Percentiles rank a stretch among this genome's conserved stretches.
phyloP scores from a whole-genome alignment of 2,888 invertebrate genomes.

The Linyphia triangularis region DNA sequence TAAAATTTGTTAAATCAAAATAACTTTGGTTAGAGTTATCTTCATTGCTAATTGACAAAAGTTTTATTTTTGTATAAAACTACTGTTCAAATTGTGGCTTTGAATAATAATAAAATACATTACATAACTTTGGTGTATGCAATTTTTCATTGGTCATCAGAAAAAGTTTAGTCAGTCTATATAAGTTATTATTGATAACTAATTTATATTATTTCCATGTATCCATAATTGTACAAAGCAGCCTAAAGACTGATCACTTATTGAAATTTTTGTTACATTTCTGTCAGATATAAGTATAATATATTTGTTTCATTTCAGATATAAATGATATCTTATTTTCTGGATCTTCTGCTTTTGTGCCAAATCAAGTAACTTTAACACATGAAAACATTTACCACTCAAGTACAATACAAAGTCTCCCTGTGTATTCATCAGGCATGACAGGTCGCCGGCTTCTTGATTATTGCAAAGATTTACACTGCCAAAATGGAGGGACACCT shows the following conservation, averaged over 20 bases:
- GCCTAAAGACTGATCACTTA: no score
- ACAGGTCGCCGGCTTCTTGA: conserved; percentile 49
- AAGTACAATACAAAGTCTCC: conserved; percentile 44
- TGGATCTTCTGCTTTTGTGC: conserved; percentile 8
- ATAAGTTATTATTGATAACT: no score
- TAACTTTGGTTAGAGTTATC: no score
- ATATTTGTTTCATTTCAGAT: neutral
- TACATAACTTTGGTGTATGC: no score
- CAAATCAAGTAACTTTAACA: conserved; percentile 28
- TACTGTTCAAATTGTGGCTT: no score
- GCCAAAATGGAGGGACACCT: conserved; percentile 74
- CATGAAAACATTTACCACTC: conserved; percentile 11
- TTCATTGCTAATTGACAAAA: no score
- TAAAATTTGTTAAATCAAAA: no score
- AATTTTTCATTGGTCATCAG: no score
- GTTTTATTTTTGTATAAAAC: no score
- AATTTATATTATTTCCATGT: neutral
- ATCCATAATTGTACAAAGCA: neutral
- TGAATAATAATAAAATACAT: no score
- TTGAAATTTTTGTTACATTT: neutral
- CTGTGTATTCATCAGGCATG: conserved; percentile 38
- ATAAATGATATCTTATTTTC: neutral
- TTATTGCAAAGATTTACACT: conserved; percentile 57
- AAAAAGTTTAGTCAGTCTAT: no score
- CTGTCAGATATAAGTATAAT: neutral